Evolutionary conservation across 2,888 invertebrate genomes (phyloP).

Genomic region (Cyclophora albipunctata): DNA sequence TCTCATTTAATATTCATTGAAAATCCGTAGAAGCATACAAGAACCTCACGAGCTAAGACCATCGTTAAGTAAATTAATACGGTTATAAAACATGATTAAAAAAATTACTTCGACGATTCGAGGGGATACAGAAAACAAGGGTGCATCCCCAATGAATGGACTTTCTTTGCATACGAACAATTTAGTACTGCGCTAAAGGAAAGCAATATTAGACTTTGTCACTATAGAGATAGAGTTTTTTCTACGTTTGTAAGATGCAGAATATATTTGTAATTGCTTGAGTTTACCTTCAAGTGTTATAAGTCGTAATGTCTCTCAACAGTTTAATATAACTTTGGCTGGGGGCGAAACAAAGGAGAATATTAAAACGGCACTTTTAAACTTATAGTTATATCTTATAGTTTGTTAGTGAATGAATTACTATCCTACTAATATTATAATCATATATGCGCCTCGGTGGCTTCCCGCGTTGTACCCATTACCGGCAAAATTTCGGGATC

Average conservation of each 20-base stretch:
- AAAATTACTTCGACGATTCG: constrained; percentile 64
- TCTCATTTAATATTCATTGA: constrained; percentile 71
- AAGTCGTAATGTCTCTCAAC: constrained; percentile 67
- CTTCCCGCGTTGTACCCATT: too few relatives aligned
- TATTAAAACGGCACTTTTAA: constrained; percentile 39
- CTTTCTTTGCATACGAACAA: constrained; percentile 43
- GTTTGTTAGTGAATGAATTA: too few relatives aligned
- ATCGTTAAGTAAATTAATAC: constrained; percentile 74
- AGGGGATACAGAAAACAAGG: constrained; percentile 43
- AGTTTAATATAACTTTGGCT: constrained; percentile 59
- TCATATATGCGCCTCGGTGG: too few relatives aligned
- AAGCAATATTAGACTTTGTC: constrained; percentile 20
- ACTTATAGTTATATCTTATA: too few relatives aligned
- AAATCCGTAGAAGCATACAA: constrained; percentile 54
- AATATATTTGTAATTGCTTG: constrained; percentile 49
- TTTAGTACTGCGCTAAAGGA: constrained; percentile 3
- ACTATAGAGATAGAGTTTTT: constrained; percentile 7
- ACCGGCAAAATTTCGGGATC: too few relatives aligned
- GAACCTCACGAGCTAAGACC: constrained; percentile 49
- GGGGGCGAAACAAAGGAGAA: constrained; percentile 64
- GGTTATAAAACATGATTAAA: constrained; percentile 74
- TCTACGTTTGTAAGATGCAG: constrained; percentile 10
- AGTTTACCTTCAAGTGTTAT: constrained; percentile 65
- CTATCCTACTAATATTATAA: too few relatives aligned
- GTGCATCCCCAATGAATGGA: constrained; percentile 59